Evolutionary conservation across 2,797 vertebrate species (phyloP), one percentile per base, ranked within the genome.

Genomic region (Salarias fasciatus): DNA sequence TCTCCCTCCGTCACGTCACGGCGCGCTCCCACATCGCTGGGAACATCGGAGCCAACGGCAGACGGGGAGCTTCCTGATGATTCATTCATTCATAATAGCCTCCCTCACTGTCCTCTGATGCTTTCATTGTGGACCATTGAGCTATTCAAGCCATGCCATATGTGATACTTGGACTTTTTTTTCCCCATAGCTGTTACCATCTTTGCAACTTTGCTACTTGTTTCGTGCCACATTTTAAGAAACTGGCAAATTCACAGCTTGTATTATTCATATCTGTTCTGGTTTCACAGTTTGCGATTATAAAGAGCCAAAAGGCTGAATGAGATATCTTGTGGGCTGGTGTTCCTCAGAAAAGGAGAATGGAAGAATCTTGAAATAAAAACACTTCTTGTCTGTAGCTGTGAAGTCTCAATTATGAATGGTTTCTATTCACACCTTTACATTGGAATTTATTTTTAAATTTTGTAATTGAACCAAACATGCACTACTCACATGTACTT

Each of bases 21-120:
- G 14, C 0, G 11, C 4, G 11, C 63, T 52, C 61, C 60, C 8
- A n/a, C 35, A 33, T 28, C 29, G 14, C 42, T 35, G 41, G 43
- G 56, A 38, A 14, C 63, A 53, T 38, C 55, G 37, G 9, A 46
- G 8, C 5, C 41, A 43, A 36, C 3, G 54, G 24, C 63, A 50
- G 42, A 58, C 33, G 3, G 13, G 60, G 53, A 56, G 45, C 82
- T 82, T 83, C 66, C 71, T 80, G 62, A 14, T 87, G 80, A 88
- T 67, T 87, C 72, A 85, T 47, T 56, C 15, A 13, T 38, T 60
- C 14, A 41, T 45, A 49, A 68, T 5, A 53, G 47, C 53, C 31
- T 69, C 24, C 43, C 40, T 61, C 0, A 0, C 31, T 31, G 42
- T 14, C 45, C 36, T 48, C 61, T 38, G 24, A 53, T 52, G 28